phyloP scores from a whole-genome alignment of 2,888 invertebrate genomes.

The Polyommatus iphigenia region DNA sequence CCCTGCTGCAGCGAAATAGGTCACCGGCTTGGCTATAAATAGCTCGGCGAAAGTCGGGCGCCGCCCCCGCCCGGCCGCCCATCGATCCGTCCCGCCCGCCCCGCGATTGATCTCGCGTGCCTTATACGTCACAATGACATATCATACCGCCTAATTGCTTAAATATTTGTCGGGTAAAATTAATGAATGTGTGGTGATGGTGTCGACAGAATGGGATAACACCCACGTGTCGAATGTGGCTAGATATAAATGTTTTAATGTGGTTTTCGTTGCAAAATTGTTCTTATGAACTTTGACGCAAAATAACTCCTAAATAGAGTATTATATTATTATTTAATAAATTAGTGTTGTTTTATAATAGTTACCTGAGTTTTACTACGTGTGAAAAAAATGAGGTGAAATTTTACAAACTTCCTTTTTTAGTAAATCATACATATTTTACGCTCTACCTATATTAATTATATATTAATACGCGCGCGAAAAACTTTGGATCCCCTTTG shows the following conservation, averaged over 20 bases:
- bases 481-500: no score
- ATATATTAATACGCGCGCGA: no score
- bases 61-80: slow-evolving; percentile 65
- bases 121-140: slow-evolving; percentile 41
- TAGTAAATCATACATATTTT: no score
- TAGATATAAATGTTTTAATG: neutral
- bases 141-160: slow-evolving; percentile 26
- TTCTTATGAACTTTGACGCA: neutral
- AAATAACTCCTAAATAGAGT: no score
- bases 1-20: slow-evolving; percentile 78
- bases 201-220: neutral
- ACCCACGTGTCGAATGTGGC: neutral
- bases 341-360: no score
- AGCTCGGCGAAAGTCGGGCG: slow-evolving; percentile 79
- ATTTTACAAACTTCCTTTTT: no score
- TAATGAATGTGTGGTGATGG: slow-evolving; percentile 29
- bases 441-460: no score
- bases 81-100: slow-evolving; percentile 45
- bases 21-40: slow-evolving; percentile 80
- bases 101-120: slow-evolving; percentile 33
- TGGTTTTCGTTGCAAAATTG: neutral
- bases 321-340: no score
- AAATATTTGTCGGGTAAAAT: slow-evolving; percentile 27
- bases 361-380: no score
- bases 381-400: no score